These are phyloP conservation scores for Trichopria drosophilae DNA, from an alignment of 2,888 invertebrate species.

Conservation along the genomic window DNA sequence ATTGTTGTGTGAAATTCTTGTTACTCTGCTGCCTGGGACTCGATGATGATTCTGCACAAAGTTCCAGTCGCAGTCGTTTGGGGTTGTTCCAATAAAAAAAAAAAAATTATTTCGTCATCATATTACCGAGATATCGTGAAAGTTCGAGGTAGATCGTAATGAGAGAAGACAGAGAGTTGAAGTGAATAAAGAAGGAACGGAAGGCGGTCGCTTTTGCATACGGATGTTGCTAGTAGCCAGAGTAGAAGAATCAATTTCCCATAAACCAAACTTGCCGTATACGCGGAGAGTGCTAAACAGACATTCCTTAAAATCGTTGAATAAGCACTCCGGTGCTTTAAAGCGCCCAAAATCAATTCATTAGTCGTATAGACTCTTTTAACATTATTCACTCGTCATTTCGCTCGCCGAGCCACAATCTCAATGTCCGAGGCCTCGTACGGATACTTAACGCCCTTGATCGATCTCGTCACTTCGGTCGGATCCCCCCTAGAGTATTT, in stretches of 20 bases:
- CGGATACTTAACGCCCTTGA: too few species aligned
- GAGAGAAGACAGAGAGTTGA: slow-evolving; percentile 16
- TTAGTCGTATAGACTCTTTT: too few species aligned
- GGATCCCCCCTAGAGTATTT: too few species aligned
- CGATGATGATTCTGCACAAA: slow-evolving; percentile 34
- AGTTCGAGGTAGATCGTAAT: slow-evolving; percentile 11
- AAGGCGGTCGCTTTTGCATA: slow-evolving; percentile 24
- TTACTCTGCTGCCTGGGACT: slow-evolving; percentile 37
- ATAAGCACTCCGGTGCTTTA: too few species aligned
- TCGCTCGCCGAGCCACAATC: too few species aligned
- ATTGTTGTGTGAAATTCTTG: slow-evolving; percentile 33
- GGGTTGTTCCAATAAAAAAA: slow-evolving; percentile 38
- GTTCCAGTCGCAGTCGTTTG: slow-evolving; percentile 42
- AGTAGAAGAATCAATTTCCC: slow-evolving; percentile 23
- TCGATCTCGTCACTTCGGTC: too few species aligned
- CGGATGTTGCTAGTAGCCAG: slow-evolving; percentile 23
- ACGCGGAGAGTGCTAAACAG: slow-evolving; percentile 31
- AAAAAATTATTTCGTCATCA: slow-evolving; percentile 25
- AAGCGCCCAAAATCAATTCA: too few species aligned
- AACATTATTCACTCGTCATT: too few species aligned
- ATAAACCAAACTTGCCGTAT: slow-evolving; percentile 21
- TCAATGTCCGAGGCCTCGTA: too few species aligned
- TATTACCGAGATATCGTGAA: slow-evolving; percentile 18
- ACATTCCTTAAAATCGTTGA: slow-evolving; percentile 34
- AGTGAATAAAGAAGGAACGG: too few species aligned